phyloP scores from a whole-genome alignment of 1,140 invertebrate genomes.

The Rhysida immarginata region DNA sequence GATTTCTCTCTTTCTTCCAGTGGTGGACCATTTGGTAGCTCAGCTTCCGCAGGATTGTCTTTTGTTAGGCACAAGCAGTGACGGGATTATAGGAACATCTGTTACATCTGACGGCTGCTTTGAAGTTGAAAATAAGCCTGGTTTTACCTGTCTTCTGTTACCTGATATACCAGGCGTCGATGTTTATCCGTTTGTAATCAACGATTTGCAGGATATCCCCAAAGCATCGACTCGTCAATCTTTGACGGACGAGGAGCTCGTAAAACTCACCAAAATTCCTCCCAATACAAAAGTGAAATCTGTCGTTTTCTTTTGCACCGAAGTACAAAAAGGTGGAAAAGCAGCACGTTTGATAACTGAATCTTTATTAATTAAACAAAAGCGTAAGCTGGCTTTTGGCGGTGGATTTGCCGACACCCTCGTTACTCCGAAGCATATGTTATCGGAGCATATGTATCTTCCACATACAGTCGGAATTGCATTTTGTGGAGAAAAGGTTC shows the following conservation, averaged over 20 bases:
- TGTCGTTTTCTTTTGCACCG: constrained; percentile 12
- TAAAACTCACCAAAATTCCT: constrained; percentile 1
- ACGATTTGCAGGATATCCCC: background rate
- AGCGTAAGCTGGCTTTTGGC: constrained; percentile 21
- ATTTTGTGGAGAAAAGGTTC: constrained; percentile 23
- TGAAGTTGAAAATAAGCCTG: constrained; percentile 10
- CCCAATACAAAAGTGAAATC: constrained; percentile 3
- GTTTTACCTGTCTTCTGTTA: constrained; percentile 10
- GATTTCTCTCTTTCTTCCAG: background rate
- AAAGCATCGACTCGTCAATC: background rate
- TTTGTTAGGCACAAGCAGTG: background rate
- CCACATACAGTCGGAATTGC: constrained; percentile 19
- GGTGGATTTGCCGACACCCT: constrained; percentile 19
- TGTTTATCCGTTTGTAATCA: constrained; percentile 8
- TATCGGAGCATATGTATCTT: constrained; percentile 4
- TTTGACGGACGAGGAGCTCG: background rate
- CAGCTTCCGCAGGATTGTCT: constrained; percentile 3
- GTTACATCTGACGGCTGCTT: background rate
- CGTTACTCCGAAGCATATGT: background rate
- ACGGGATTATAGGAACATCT: constrained; percentile 7
- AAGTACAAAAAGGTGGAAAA: background rate
- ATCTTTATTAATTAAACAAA: constrained; percentile 11
- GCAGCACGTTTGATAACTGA: background rate
- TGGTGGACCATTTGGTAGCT: constrained; percentile 1
- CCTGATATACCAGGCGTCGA: constrained; percentile 10